Base-by-base conservation (phyloP, 2,113 vertebrate species). In the Quiscalus mexicanus region DNA sequence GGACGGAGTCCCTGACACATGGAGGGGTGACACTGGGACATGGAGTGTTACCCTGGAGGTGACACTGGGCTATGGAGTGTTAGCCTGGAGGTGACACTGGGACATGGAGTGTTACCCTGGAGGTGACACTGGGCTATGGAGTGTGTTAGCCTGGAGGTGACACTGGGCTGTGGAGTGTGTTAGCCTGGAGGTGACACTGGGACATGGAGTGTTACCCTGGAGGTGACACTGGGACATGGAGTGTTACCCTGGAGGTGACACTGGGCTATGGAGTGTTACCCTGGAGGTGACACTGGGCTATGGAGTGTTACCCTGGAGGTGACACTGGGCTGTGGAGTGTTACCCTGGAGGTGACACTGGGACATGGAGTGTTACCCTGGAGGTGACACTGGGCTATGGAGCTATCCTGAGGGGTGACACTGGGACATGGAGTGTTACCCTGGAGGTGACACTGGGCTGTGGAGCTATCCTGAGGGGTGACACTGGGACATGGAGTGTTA, bases 221-320 rank as follows among this genome's bases (percentile, higher is more conserved):
- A 12, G 55, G 24, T 53, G 37, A 23, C 42, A 20, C 12, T 3
- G 28, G 4, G 55, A 1, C 25, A 0, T 5, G 23, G 60, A 30
- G 9, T 13, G 1, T 27, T 55, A 1, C 18, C 27, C 53, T 20
- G 49, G 20, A 21, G 45, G 45, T 58, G 37, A 33, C 42, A 20
- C 11, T 4, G 28, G 4, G 45, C 2, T 20, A 0, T 4, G 20
- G 39, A 44, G 20, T 10, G 1, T 35, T 55, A 1, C 16, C 27
- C 53, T 20, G 53, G 42, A 8, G 44, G 44, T 44, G 44, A 44
- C 44, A 19, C 17, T 44, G 44, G 44, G 44, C 9, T 12, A 4
- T 53, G 52, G 28, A 53, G 11, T 1, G 2, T 24, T 52, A 2
- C 14, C n/a, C 44, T 15, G 45, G 19, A 20, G 44, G 44, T 44